Evolutionary conservation across 2,113 vertebrate genomes (phyloP).

Genomic region (Morone saxatilis): DNA sequence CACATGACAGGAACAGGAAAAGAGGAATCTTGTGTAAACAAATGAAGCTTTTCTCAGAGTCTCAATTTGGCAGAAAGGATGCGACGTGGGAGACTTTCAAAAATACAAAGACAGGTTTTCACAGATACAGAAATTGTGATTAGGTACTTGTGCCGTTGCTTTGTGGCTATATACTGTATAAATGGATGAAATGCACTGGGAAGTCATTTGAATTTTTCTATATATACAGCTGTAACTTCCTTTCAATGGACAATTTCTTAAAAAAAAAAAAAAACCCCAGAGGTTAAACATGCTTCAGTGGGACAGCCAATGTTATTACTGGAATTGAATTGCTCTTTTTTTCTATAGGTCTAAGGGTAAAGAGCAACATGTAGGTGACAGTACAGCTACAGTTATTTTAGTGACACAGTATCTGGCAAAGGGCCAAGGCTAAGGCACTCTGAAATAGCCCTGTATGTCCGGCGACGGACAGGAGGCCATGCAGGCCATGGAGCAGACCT

Average conservation of each 20-base stretch:
- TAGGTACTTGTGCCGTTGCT: background rate
- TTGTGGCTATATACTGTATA: background rate
- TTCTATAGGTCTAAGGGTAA: background rate
- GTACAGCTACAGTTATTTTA: conserved; percentile 24
- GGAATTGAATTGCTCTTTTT: background rate
- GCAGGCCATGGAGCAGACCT: conserved; percentile 90
- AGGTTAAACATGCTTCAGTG: background rate
- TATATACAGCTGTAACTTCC: background rate
- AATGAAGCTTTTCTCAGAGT: conserved; percentile 59
- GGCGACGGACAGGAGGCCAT: conserved; percentile 81
- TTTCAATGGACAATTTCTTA: background rate
- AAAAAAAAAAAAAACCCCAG: background rate
- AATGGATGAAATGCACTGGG: background rate
- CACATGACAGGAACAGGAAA: conserved; percentile 78
- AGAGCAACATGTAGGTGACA: background rate
- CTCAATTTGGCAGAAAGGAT: conserved; percentile 43
- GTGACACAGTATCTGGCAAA: conserved; percentile 39
- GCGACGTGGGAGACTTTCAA: conserved; percentile 22
- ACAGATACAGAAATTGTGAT: conserved; percentile 7
- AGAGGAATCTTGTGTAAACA: conserved; percentile 65
- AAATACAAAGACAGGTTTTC: conserved; percentile 30
- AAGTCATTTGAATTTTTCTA: background rate
- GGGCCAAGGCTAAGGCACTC: conserved; percentile 49
- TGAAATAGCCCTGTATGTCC: conserved; percentile 80
- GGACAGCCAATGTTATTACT: conserved; percentile 16